Evolutionary conservation across 1,140 invertebrate genomes (phyloP).

Genomic region (Tetragnatha versicolor): DNA sequence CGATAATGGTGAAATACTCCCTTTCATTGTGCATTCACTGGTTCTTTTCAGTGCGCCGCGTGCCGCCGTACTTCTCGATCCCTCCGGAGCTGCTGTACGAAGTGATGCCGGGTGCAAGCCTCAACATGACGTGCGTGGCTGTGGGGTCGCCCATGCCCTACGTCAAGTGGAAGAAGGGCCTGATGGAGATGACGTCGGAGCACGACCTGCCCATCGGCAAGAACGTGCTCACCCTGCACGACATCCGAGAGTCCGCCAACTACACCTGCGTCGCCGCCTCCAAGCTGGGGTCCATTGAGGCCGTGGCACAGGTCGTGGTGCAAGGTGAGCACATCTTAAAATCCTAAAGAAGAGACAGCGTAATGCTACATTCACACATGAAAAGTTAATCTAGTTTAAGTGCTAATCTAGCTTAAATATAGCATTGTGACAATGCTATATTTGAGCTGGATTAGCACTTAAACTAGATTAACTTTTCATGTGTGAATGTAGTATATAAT

Average conservation of each 20-base stretch:
- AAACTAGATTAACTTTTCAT: too few relatives aligned
- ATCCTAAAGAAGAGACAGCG: too few relatives aligned
- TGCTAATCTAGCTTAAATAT: too few relatives aligned
- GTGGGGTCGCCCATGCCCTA: conserved; percentile 96
- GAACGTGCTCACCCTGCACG: conserved; percentile 84
- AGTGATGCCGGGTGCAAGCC: conserved; percentile 85
- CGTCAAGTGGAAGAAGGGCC: conserved; percentile 93
- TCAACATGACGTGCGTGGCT: conserved; percentile 96
- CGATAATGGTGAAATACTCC: too few relatives aligned
- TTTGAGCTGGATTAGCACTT: too few relatives aligned
- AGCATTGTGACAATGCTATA: too few relatives aligned
- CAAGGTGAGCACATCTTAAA: too few relatives aligned
- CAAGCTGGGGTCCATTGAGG: conserved; percentile 88
- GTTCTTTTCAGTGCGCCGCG: conserved; percentile 80
- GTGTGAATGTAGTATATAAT: too few relatives aligned
- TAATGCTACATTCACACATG: too few relatives aligned
- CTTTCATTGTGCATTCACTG: not conserved
- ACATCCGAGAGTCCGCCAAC: conserved; percentile 91
- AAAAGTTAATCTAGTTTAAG: too few relatives aligned
- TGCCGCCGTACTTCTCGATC: conserved; percentile 92
- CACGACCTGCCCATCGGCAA: conserved; percentile 66
- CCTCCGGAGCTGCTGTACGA: conserved; percentile 82
- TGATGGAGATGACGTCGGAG: conserved; percentile 77
- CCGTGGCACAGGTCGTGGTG: conserved; percentile 86
- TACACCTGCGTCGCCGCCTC: conserved; percentile 95